phyloP scores from a whole-genome alignment of 2,888 invertebrate genomes.

The Epsilonema sp. region DNA sequence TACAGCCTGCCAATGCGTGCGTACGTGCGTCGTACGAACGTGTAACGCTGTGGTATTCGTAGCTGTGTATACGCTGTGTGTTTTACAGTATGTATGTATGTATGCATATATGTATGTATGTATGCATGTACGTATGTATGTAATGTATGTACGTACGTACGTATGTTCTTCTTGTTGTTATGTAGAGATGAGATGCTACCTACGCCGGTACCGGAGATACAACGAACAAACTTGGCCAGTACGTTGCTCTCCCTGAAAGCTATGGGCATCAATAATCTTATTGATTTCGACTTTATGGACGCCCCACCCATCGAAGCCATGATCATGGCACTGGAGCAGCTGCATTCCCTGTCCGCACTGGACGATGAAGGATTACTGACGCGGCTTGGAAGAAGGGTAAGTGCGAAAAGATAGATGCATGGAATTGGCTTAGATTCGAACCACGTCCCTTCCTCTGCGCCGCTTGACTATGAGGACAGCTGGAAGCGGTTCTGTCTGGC shows the following conservation, averaged over 20 bases:
- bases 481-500: no score
- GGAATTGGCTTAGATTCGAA: no score
- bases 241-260: conserved; percentile 89
- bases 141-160: no score
- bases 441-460: no score
- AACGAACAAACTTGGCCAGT: conserved; percentile 86
- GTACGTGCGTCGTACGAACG: no score
- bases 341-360: conserved; percentile 85
- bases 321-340: conserved; percentile 85
- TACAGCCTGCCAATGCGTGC: no score
- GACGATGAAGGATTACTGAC: conserved; percentile 50
- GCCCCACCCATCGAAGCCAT: conserved; percentile 70
- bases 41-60: no score
- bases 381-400: conserved; percentile 41
- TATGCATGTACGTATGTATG: no score
- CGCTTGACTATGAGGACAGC: no score
- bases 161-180: conserved; percentile 1
- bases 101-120: neutral
- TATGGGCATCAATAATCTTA: conserved; percentile 94
- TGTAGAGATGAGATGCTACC: conserved; percentile 86
- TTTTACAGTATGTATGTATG: no score
- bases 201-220: conserved; percentile 94
- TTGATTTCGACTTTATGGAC: conserved; percentile 99
- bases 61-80: no score
- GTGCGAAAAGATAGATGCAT: no score